Evolutionary conservation across 2,113 vertebrate species (phyloP).

Genomic region (Mirza zaza): DNA sequence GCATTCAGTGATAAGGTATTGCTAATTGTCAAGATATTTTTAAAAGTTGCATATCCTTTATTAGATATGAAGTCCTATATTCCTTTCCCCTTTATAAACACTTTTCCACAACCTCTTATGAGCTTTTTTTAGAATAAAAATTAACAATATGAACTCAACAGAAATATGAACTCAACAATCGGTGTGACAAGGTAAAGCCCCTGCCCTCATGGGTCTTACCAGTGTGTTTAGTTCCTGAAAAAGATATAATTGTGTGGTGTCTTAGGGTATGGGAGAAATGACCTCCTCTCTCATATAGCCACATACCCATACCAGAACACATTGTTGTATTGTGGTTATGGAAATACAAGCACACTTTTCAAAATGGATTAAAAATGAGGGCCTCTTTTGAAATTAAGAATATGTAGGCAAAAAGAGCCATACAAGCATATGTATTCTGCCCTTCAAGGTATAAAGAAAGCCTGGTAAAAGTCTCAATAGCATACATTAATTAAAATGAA

Average conservation of each 20-base stretch:
- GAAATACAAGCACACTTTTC: background rate
- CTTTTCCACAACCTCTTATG: background rate
- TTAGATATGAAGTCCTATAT: background rate
- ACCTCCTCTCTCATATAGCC: no score
- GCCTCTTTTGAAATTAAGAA: background rate
- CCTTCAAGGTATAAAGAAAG: background rate
- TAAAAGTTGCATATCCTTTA: background rate
- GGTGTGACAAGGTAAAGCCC: background rate
- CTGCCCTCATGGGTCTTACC: background rate
- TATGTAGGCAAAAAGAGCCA: background rate
- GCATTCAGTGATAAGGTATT: background rate
- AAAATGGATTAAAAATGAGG: background rate
- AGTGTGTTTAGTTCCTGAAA: background rate
- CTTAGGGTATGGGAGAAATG: background rate
- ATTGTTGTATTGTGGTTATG: background rate
- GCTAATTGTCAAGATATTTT: background rate
- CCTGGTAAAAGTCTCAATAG: background rate
- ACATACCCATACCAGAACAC: background rate
- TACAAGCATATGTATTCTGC: background rate
- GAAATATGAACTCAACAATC: background rate
- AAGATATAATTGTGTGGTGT: background rate
- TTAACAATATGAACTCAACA: background rate
- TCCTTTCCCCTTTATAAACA: background rate
- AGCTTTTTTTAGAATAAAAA: slow-evolving; percentile 3
- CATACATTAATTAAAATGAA: background rate